Conservation (phyloP, 2,888 invertebrate genomes). For the Onchidella celtica region DNA sequence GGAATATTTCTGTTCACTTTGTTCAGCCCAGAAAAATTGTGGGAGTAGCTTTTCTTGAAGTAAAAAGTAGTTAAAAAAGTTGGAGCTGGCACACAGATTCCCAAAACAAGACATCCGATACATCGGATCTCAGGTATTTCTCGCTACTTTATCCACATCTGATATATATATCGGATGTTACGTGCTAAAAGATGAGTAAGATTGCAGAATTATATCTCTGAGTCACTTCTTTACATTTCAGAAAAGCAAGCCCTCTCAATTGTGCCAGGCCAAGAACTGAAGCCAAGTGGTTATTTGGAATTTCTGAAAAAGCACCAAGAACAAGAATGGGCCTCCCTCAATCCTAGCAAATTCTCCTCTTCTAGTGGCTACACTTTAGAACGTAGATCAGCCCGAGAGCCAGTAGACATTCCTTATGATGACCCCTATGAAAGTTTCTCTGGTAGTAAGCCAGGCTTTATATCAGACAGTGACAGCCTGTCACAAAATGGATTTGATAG, state of each 20-base stretch:
- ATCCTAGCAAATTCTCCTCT: slow-evolving; percentile 31
- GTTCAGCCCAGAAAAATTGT: no score
- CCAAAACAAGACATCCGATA: no score
- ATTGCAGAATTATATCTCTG: no score
- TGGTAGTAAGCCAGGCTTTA: slow-evolving; percentile 25
- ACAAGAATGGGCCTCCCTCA: slow-evolving; percentile 58
- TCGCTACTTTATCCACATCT: no score
- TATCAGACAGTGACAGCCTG: slow-evolving; percentile 13
- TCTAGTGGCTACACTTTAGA: slow-evolving; percentile 32
- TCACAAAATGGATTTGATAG: slow-evolving; percentile 39
- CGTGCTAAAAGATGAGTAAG: no score
- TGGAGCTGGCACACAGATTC: no score
- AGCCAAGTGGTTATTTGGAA: slow-evolving; percentile 64
- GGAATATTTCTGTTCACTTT: no score
- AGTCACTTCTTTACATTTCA: no score
- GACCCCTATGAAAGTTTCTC: slow-evolving; percentile 52
- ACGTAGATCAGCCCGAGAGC: background rate
- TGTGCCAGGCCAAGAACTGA: slow-evolving; percentile 64
- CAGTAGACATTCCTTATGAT: slow-evolving; percentile 47
- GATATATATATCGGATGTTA: no score
- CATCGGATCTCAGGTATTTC: no score
- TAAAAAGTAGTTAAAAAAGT: no score
- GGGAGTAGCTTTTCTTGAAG: no score
- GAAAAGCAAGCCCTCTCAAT: slow-evolving; percentile 61
- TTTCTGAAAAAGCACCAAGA: slow-evolving; percentile 61